Evolutionary conservation across 2,113 vertebrate genomes (phyloP), one percentile per base, ranked within the genome.

Genomic region (Eulemur rufifrons): DNA sequence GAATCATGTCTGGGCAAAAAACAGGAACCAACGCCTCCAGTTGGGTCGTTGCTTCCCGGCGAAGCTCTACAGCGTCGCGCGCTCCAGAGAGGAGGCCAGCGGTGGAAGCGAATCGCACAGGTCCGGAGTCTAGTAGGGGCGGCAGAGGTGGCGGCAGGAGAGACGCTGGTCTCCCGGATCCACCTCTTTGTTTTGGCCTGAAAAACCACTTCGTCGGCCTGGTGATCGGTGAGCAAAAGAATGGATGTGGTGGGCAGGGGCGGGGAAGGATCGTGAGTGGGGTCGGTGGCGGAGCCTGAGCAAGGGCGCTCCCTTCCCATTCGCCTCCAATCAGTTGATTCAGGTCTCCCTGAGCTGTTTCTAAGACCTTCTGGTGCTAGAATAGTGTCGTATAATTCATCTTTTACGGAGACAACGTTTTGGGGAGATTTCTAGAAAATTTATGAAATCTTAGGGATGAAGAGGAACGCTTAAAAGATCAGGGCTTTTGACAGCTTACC

Each of bases 181-280:
- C 34, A 7, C 97, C 87, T 0, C 96, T 99, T 15, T 98, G 96
- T 21, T 98, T 99, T 39, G 91, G 7, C 0, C 82, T 99, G n/a
- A 98, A 99, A 11, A 99, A 63, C 7, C 69, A 98, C 0, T 86
- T 97, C 10, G 89, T 99, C 1, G 99, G 99, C 18, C 96, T 97
- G 2, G 96, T 99, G 32, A 99, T 99, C 82, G 99, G 99, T 99
- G 97, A 96, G 34, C 20, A 9, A 25, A 20, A 12, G 69, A 54
- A 34, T 23, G 45, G 77, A 8, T 18, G 34, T 2, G 71, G 32
- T 0, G 20, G 45, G 64, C 25, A 56, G 1, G 76, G 80, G 29
- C 8, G 1, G 12, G 56, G n/a, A 8, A 25, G 73, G 18, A 20
- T 27, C 18, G 18, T 56, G 34, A 34, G 8, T 5, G 29, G 71